These are phyloP conservation scores for Boloria selene DNA, from an alignment of 2,888 invertebrate genomes.

Conservation along the genomic window DNA sequence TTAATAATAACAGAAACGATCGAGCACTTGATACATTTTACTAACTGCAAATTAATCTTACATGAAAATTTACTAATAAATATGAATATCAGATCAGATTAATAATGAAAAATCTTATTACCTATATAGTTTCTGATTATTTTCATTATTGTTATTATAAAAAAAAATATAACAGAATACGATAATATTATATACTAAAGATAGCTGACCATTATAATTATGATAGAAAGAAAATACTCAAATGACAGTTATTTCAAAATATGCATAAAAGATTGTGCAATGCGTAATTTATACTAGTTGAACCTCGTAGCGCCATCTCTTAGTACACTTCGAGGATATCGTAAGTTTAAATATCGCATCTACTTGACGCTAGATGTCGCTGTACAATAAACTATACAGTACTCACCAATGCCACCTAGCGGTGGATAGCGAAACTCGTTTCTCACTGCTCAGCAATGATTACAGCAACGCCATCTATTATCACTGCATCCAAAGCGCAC, in stretches of 20 bases:
- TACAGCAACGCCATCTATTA: slow-evolving; percentile 70
- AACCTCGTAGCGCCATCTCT: slow-evolving; percentile 55
- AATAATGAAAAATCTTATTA: no score
- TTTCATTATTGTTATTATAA: no score
- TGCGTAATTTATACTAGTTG: background rate
- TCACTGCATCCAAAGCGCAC: slow-evolving; percentile 79
- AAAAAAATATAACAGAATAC: no score
- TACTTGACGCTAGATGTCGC: slow-evolving; percentile 59
- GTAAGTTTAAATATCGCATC: slow-evolving; percentile 29
- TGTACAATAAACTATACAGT: slow-evolving; percentile 3
- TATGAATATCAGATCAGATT: no score
- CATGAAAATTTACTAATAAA: no score
- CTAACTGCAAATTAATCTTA: no score
- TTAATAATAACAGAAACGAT: background rate
- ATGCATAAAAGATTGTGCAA: slow-evolving; percentile 10
- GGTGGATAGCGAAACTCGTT: slow-evolving; percentile 57
- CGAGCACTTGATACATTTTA: no score
- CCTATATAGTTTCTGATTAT: no score
- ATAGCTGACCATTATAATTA: no score
- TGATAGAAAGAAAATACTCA: background rate
- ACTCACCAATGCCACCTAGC: slow-evolving; percentile 72
- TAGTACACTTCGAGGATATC: background rate
- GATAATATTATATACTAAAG: no score
- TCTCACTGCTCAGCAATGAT: slow-evolving; percentile 59
- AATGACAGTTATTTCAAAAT: background rate